Evolutionary conservation across 30 jellyfish, hydroid and myxozoan genomes (phyloP).

Genomic region (Pelagia noctiluca): DNA sequence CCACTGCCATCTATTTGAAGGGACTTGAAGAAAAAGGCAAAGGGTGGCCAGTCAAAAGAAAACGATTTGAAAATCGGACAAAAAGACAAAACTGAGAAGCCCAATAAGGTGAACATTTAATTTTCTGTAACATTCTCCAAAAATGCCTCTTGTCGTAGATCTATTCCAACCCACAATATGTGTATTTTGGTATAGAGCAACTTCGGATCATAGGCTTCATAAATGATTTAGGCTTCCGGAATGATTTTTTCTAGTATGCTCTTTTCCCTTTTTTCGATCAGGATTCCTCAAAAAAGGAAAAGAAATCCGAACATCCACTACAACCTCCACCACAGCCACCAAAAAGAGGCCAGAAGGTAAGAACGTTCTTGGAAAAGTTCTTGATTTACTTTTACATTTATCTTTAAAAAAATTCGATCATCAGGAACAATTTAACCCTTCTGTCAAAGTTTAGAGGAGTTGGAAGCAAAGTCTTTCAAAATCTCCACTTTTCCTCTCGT

Average conservation of each 20-base stretch:
- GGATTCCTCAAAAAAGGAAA: not conserved
- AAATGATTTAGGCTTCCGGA: too few species aligned
- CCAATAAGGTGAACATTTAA: too few species aligned
- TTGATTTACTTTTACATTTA: not conserved
- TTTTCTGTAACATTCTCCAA: too few species aligned
- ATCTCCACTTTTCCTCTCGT: too few species aligned
- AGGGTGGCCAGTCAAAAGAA: constrained; percentile 8
- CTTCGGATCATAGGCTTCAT: too few species aligned
- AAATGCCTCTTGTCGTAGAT: too few species aligned
- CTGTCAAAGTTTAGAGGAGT: not conserved
- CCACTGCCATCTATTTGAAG: too few species aligned
- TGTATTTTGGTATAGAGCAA: too few species aligned
- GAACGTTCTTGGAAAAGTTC: not conserved
- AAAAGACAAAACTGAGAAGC: too few species aligned
- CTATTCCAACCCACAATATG: too few species aligned
- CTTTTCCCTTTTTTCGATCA: not conserved
- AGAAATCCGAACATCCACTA: constrained; percentile 9
- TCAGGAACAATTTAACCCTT: not conserved
- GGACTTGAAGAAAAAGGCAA: constrained; percentile 70
- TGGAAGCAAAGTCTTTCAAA: too few species aligned
- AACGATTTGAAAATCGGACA: not conserved
- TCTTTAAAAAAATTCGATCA: not conserved
- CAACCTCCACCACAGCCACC: constrained; percentile 56
- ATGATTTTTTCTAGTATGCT: too few species aligned
- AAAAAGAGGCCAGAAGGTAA: constrained; percentile 91